phyloP scores from a whole-genome alignment of 2,113 vertebrate genomes.

The Ibidorhyncha struthersii region DNA sequence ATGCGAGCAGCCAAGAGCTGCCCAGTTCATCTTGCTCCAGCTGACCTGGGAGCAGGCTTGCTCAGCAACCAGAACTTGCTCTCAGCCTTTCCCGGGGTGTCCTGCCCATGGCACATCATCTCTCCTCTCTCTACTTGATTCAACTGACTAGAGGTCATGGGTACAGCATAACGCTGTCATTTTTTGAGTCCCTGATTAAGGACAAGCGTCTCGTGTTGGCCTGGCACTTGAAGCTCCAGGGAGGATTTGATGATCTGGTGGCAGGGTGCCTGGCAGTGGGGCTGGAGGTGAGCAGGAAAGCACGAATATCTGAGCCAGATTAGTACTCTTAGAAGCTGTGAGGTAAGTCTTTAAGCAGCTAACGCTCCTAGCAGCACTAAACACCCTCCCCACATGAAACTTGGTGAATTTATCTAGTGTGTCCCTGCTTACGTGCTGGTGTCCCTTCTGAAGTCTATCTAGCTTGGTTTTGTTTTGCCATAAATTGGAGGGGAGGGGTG shows the following conservation, averaged over 20 bases:
- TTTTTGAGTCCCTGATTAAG: slow-evolving; percentile 4
- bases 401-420: neutral
- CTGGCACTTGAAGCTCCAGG: neutral
- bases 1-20: neutral
- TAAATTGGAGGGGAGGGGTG: neutral
- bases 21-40: neutral
- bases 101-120: neutral
- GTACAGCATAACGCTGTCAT: accelerated
- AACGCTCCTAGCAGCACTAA: neutral
- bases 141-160: neutral
- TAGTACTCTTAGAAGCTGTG: slow-evolving; percentile 20
- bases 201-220: neutral
- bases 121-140: neutral
- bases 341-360: slow-evolving; percentile 62
- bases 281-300: slow-evolving; percentile 17
- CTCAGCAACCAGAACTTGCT: neutral
- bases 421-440: neutral
- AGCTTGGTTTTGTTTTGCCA: neutral
- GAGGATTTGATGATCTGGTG: slow-evolving; percentile 20
- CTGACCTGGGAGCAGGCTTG: neutral
- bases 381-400: neutral
- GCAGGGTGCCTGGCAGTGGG: neutral
- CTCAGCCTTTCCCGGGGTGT: neutral
- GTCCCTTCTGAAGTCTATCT: neutral
- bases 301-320: slow-evolving; percentile 36